Percentiles rank a stretch among this genome's conserved stretches.
phyloP scores from a whole-genome alignment of 2,113 vertebrate species.

The Pluvianellus socialis region DNA sequence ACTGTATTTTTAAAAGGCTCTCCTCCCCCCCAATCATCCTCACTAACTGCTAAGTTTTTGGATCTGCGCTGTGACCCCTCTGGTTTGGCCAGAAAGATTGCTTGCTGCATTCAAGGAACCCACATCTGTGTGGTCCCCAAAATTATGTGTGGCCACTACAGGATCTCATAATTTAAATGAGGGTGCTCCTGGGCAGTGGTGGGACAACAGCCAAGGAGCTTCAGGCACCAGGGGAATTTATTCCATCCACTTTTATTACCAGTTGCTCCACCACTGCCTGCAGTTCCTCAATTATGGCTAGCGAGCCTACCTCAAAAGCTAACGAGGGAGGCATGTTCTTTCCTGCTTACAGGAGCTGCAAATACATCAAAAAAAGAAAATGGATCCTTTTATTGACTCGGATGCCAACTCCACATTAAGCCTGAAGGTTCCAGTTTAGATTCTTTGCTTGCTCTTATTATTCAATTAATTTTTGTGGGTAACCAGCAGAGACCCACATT shows the following conservation, averaged over 20 bases:
- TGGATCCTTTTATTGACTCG: background rate
- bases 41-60: background rate
- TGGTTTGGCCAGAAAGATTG: background rate
- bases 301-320: background rate
- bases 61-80: background rate
- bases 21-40: background rate
- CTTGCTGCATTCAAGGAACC: background rate
- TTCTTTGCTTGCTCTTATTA: background rate
- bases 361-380: background rate
- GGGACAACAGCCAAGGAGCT: slow-evolving; percentile 37
- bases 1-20: background rate
- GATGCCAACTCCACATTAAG: background rate
- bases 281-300: background rate
- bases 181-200: slow-evolving; percentile 24
- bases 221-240: background rate
- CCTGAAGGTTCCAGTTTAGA: slow-evolving; percentile 1
- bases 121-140: slow-evolving; percentile 3
- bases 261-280: background rate
- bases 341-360: background rate
- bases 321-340: background rate
- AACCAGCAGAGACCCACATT: background rate
- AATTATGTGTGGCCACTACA: background rate
- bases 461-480: background rate
- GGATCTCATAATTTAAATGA: background rate
- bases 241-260: slow-evolving; percentile 3